Evolutionary conservation across 2,797 vertebrate species (phyloP).

Genomic region (Crocodylus rhombifer): DNA sequence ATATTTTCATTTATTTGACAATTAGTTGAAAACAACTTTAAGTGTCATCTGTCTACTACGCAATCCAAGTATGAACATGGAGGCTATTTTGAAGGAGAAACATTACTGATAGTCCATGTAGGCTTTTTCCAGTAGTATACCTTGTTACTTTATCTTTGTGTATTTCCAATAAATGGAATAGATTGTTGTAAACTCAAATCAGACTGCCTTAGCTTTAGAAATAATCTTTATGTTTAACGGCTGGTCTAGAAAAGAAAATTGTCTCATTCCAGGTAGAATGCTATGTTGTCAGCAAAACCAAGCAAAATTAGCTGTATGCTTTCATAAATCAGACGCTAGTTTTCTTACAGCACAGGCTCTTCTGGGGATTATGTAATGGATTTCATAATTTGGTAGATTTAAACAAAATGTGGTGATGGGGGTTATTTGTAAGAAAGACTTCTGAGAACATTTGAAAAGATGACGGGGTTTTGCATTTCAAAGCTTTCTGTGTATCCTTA

Average conservation of each 20-base stretch:
- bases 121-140: not conserved
- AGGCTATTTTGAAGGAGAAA: not conserved
- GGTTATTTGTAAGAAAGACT: not conserved
- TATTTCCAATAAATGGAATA: not conserved
- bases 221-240: not conserved
- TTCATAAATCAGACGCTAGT: not conserved
- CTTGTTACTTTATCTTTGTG: not conserved
- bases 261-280: not conserved
- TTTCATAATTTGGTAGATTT: not conserved
- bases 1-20: not conserved
- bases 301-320: not conserved
- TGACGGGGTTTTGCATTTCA: not conserved
- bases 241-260: not conserved
- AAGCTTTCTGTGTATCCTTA: not conserved
- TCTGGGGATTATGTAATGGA: not conserved
- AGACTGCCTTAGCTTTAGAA: not conserved
- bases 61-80: not conserved
- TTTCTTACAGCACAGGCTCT: not conserved
- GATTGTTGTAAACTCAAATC: not conserved
- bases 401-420: not conserved
- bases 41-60: not conserved
- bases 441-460: not conserved
- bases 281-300: rapidly evolving
- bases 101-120: not conserved
- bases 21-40: not conserved